These are phyloP conservation scores for Columba guinea DNA, from an alignment of 2,797 vertebrate species.

Conservation along the genomic window DNA sequence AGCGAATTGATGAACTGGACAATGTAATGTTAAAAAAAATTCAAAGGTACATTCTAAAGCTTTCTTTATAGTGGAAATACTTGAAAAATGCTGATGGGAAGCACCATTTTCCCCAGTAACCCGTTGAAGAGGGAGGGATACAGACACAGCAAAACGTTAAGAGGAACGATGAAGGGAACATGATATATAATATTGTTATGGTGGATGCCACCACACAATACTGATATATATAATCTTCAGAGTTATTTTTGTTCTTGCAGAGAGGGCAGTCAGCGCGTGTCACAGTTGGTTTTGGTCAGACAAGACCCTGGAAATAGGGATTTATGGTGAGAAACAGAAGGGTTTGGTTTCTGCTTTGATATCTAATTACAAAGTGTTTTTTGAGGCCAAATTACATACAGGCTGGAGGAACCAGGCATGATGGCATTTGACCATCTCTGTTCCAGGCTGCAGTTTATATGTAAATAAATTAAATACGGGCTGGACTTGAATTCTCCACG, in stretches of 20 bases:
- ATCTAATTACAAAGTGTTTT: slow-evolving; percentile 6
- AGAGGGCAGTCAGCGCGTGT: background rate
- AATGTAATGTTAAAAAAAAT: background rate
- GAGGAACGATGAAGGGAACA: background rate
- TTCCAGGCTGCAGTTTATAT: background rate
- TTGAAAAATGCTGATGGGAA: background rate
- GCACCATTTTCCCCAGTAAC: background rate
- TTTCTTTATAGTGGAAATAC: background rate
- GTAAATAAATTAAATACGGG: background rate
- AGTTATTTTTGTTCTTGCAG: slow-evolving; percentile 33
- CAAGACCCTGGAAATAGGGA: background rate
- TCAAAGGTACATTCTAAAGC: background rate
- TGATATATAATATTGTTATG: background rate
- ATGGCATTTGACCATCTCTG: background rate
- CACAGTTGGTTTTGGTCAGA: slow-evolving; percentile 13
- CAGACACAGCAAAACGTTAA: background rate
- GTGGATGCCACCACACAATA: background rate
- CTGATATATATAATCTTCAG: background rate
- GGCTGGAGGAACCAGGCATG: background rate
- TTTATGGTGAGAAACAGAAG: background rate
- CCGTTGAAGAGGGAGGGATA: background rate
- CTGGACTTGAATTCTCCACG: background rate
- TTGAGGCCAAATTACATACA: background rate
- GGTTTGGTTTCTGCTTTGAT: background rate
- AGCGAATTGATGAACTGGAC: background rate